Percentiles rank a stretch among this genome's conserved stretches.
Conservation (phyloP, 2,797 vertebrate species). For the Holocentrus rufus region DNA sequence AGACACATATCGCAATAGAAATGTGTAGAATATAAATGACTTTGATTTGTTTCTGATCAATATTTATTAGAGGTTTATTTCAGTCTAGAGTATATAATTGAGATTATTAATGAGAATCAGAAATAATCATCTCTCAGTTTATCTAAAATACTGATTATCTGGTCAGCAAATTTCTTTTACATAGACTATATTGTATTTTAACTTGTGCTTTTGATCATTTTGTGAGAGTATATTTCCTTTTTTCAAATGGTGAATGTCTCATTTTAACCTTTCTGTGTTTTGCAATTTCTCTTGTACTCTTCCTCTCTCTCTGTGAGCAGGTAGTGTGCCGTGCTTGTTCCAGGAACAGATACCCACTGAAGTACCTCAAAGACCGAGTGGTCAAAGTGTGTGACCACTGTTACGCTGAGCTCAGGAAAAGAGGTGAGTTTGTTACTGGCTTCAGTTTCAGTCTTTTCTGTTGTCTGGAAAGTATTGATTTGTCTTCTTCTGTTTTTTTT, state of each 20-base stretch:
- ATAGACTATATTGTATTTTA: no score
- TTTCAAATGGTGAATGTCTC: background rate
- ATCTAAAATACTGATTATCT: background rate
- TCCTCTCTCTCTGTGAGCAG: slow-evolving; percentile 73
- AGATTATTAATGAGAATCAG: no score
- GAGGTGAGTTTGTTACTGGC: slow-evolving; percentile 75
- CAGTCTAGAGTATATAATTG: background rate
- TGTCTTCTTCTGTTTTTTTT: background rate
- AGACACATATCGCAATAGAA: slow-evolving; percentile 5
- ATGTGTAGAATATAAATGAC: background rate
- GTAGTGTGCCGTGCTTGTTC: slow-evolving; percentile 96
- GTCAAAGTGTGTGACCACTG: slow-evolving; percentile 97
- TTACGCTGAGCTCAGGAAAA: slow-evolving; percentile 90
- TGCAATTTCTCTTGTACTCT: background rate
- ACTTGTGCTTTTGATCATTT: no score
- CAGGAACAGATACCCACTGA: slow-evolving; percentile 94
- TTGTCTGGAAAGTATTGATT: background rate
- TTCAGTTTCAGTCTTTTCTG: no score
- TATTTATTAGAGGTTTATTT: background rate
- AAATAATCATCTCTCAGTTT: no score
- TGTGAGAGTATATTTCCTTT: background rate
- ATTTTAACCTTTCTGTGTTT: background rate
- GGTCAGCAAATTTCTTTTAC: background rate
- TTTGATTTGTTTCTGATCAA: background rate
- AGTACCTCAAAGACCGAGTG: slow-evolving; percentile 95